Evolutionary conservation across 2,888 invertebrate genomes (phyloP).

Genomic region (Fragum sueziense): DNA sequence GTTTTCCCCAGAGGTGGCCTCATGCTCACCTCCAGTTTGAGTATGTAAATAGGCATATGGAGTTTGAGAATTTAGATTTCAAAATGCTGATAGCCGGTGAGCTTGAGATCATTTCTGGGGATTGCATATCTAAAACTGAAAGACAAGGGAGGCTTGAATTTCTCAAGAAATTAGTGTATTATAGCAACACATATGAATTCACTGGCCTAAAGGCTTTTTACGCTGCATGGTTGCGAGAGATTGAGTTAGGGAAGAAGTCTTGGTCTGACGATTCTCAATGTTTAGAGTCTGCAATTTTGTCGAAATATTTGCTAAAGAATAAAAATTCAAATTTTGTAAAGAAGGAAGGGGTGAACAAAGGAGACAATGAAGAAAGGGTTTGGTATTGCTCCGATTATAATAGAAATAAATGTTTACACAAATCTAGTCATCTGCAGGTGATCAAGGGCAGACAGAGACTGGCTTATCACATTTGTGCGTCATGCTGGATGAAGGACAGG

Average conservation of each 20-base stretch:
- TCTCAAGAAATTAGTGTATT: neutral
- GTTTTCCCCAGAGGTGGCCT: neutral
- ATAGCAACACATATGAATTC: neutral
- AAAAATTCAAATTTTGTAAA: neutral
- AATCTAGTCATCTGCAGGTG: neutral
- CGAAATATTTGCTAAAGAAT: neutral
- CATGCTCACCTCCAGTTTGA: neutral
- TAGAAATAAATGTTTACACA: slow-evolving; percentile 24
- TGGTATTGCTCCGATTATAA: slow-evolving; percentile 24
- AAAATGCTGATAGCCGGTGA: neutral
- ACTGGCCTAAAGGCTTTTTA: neutral
- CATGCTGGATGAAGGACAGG: slow-evolving; percentile 27
- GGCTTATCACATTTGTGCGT: slow-evolving; percentile 26
- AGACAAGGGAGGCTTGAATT: neutral
- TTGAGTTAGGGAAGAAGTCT: neutral
- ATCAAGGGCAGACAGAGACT: slow-evolving; percentile 20
- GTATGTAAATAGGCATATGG: neutral
- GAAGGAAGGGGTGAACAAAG: neutral
- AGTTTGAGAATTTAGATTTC: neutral
- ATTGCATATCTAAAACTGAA: neutral
- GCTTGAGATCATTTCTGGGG: neutral
- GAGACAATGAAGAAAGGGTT: neutral
- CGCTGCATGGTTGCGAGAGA: neutral
- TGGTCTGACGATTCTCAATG: neutral
- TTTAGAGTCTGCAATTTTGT: neutral